Conservation (phyloP, 2,113 vertebrate species). For the Rousettus leschenaultii region DNA sequence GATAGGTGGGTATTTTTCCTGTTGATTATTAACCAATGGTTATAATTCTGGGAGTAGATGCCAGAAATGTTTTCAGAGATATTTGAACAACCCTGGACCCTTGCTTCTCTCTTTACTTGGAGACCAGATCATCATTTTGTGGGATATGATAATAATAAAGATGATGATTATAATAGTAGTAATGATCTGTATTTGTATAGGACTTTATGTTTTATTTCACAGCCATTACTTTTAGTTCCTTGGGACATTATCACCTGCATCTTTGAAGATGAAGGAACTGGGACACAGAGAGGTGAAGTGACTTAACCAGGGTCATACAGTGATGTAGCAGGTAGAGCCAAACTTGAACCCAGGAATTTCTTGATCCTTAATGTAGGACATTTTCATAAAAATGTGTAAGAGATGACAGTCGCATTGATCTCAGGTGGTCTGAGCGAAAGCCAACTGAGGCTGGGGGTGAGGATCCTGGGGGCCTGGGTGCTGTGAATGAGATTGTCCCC, state of each 20-base stretch:
- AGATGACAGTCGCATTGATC: neutral
- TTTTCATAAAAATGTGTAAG: neutral
- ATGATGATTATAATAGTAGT: neutral
- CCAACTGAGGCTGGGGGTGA: neutral
- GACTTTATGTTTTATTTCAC: neutral
- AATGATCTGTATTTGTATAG: neutral
- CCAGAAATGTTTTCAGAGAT: slow-evolving; percentile 42
- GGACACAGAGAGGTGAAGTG: neutral
- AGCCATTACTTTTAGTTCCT: neutral
- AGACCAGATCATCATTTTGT: neutral
- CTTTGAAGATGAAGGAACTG: neutral
- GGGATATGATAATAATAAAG: neutral
- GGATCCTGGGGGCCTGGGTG: neutral
- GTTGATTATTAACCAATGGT: slow-evolving; percentile 34
- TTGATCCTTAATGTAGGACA: neutral
- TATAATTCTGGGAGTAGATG: neutral
- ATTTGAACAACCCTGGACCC: neutral
- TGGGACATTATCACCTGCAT: neutral
- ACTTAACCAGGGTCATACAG: neutral
- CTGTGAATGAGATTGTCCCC: neutral
- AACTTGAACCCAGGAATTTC: neutral
- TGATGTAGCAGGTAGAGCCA: neutral
- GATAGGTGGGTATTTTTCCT: neutral
- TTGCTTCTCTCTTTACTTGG: neutral
- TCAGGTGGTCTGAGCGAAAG: neutral